Percentiles rank a stretch among this genome's conserved stretches.
phyloP scores from a whole-genome alignment of 2,113 vertebrate genomes.

The Nannobrachium achirus region DNA sequence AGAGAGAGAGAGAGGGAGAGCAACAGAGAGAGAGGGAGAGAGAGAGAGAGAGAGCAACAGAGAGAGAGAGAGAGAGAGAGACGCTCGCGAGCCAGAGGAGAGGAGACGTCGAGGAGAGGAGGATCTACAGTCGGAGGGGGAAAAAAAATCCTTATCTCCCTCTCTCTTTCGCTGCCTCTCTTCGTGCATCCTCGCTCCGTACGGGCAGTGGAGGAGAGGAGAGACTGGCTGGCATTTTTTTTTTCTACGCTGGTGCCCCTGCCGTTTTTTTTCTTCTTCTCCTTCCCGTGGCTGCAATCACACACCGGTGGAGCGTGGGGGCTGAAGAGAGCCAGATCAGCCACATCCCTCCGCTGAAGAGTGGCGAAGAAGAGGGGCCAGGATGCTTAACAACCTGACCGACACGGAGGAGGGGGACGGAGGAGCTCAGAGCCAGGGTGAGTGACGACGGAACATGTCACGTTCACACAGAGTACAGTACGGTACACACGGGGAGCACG shows the following conservation, averaged over 20 bases:
- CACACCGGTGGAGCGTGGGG: slow-evolving; percentile 49
- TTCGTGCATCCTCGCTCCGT: background rate
- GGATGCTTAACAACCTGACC: slow-evolving; percentile 97
- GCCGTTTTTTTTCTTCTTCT: no score
- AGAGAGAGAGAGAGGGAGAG: slow-evolving; percentile 33
- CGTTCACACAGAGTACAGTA: slow-evolving; percentile 10
- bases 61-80: slow-evolving; percentile 66
- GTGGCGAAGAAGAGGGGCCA: slow-evolving; percentile 60
- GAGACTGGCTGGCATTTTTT: no score
- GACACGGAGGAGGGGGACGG: slow-evolving; percentile 95
- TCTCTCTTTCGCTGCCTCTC: slow-evolving; percentile 25
- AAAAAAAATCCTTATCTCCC: slow-evolving; percentile 61
- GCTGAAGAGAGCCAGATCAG: slow-evolving; percentile 59
- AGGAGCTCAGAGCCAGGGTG: slow-evolving; percentile 91
- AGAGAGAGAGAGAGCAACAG: slow-evolving; percentile 55
- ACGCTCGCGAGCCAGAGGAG: slow-evolving; percentile 75
- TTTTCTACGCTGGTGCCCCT: no score
- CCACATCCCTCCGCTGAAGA: slow-evolving; percentile 67
- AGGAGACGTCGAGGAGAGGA: slow-evolving; percentile 79
- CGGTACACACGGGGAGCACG: slow-evolving; percentile 22
- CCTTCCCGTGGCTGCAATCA: slow-evolving; percentile 50
- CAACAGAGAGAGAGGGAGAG: slow-evolving; percentile 32
- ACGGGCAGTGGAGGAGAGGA: no score
- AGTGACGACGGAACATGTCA: slow-evolving; percentile 82
- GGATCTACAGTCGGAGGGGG: slow-evolving; percentile 23